A percentile compares a stretch with the other conserved stretches of the same genome.
phyloP scores from a whole-genome alignment of 92 coral and sea anemone genomes.

The Hydrozoanthus gracilis region DNA sequence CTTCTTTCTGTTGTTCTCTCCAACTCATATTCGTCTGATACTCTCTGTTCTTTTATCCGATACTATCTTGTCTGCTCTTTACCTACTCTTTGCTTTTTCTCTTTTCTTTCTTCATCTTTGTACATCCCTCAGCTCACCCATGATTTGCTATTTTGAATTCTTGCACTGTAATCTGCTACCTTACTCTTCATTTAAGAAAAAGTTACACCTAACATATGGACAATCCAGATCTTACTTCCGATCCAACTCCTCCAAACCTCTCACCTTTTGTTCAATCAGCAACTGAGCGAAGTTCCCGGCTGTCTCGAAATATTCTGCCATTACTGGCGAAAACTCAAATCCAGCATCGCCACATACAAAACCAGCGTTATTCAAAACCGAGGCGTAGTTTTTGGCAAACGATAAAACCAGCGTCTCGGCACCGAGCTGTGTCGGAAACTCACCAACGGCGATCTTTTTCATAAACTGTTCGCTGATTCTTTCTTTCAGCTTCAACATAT shows the following conservation, averaged over 20 bases:
- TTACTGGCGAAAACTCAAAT: background rate
- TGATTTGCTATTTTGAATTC: no score
- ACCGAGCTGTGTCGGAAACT: background rate
- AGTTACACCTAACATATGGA: no score
- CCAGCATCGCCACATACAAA: background rate
- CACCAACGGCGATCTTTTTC: slow-evolving; percentile 15
- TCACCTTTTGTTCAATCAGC: slow-evolving; percentile 21
- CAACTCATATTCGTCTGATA: background rate
- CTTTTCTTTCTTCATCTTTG: no score
- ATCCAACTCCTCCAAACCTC: background rate
- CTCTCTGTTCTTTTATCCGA: background rate
- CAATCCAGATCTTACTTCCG: background rate
- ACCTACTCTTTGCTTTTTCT: no score
- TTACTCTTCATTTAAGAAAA: no score
- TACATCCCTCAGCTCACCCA: no score
- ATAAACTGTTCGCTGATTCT: background rate
- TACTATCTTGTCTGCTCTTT: no score
- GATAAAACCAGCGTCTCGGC: background rate
- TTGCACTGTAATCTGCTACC: no score
- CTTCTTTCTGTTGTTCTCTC: background rate
- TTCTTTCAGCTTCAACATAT: background rate
- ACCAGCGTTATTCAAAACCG: background rate
- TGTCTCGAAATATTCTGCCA: background rate
- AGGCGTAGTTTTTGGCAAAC: slow-evolving; percentile 11
- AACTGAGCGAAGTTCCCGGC: background rate